A percentile compares a stretch with the other conserved stretches of the same genome.
phyloP scores from a whole-genome alignment of 2,113 vertebrate genomes.

The Plectropomus leopardus region DNA sequence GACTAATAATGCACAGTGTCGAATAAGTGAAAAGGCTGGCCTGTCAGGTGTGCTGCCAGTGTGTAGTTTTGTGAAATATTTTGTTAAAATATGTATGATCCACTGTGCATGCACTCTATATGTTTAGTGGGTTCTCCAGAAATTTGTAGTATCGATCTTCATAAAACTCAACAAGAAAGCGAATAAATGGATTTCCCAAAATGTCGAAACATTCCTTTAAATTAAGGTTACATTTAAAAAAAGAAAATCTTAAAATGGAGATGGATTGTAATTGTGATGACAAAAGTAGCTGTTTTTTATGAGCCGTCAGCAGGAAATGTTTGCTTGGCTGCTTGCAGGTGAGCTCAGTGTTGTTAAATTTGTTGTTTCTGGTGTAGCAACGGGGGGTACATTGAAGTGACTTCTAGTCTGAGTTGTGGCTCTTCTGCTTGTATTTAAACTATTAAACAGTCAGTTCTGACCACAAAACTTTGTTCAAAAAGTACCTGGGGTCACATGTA shows the following conservation, averaged over 20 bases:
- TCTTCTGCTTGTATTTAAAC: constrained; percentile 31
- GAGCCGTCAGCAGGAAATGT: background rate
- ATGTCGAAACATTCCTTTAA: background rate
- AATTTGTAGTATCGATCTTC: background rate
- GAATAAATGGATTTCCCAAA: background rate
- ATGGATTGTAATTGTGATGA: background rate
- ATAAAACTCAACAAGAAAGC: background rate
- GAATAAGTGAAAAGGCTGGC: too few relatives aligned
- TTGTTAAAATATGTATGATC: too few relatives aligned
- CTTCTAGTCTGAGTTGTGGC: constrained; percentile 1
- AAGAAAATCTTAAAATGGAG: background rate
- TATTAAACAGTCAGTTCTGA: constrained; percentile 15
- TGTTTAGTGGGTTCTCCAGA: too few relatives aligned
- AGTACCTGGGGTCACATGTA: constrained; percentile 29
- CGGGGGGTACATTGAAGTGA: background rate
- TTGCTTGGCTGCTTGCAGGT: background rate
- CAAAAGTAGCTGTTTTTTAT: background rate
- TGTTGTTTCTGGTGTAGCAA: background rate
- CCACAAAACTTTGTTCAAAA: constrained; percentile 23
- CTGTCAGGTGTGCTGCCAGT: too few relatives aligned
- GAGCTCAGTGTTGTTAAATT: background rate
- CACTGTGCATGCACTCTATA: too few relatives aligned
- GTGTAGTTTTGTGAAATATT: too few relatives aligned
- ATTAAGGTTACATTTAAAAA: background rate
- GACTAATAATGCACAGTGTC: too few relatives aligned